Conservation (phyloP, 2,797 vertebrate species). For the Rallus crepitans region DNA sequence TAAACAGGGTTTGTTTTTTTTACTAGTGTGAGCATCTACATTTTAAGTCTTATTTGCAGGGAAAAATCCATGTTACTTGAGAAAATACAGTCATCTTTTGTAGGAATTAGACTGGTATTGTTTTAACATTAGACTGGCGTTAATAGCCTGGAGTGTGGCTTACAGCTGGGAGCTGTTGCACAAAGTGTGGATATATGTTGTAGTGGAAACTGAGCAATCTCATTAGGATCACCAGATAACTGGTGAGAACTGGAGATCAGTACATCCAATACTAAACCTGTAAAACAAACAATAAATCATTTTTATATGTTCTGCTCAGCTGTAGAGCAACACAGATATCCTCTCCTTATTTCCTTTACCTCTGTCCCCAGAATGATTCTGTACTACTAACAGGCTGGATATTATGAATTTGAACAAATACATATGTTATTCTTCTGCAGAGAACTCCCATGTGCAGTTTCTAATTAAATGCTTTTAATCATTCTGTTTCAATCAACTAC, state of each 20-base stretch:
- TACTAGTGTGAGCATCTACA: not conserved
- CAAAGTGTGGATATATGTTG: not conserved
- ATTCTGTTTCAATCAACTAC: slow-evolving; percentile 7
- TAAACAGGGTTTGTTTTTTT: not conserved
- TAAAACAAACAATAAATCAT: not conserved
- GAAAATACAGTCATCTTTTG: not conserved
- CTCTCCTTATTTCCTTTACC: not conserved
- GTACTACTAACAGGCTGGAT: not conserved
- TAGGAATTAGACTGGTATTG: not conserved
- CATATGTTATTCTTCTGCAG: not conserved
- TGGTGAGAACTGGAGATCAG: not conserved
- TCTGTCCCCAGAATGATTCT: not conserved
- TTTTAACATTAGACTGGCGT: not conserved
- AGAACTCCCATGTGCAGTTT: not conserved
- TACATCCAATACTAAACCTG: not conserved
- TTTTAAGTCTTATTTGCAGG: not conserved
- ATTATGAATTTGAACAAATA: not conserved
- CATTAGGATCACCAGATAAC: not conserved
- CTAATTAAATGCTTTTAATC: not conserved
- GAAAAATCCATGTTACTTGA: not conserved
- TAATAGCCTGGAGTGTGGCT: not conserved
- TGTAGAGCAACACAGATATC: not conserved
- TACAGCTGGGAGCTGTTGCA: not conserved
- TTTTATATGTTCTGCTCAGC: not conserved
- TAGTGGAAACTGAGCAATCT: not conserved